A percentile compares a stretch with the other conserved stretches of the same genome.
Evolutionary conservation across 1,140 invertebrate genomes (phyloP).

Genomic region (Drosophila repleta): DNA sequence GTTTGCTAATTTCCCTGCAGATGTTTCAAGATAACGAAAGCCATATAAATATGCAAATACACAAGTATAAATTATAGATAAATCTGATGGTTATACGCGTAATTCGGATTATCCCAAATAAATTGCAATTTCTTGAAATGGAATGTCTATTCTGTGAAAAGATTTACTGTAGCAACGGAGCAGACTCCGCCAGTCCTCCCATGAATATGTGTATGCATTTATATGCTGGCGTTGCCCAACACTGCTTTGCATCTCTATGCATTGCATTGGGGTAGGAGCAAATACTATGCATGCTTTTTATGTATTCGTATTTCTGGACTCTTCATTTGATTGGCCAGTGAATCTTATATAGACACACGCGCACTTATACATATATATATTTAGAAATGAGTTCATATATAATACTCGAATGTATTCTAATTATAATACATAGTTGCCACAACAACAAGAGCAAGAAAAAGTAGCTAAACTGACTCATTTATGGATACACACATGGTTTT

Average conservation of each 20-base stretch:
- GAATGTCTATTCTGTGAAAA: too few species aligned
- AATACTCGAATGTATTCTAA: constrained; percentile 28
- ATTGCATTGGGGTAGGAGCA: too few species aligned
- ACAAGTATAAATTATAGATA: too few species aligned
- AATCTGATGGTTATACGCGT: too few species aligned
- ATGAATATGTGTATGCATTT: too few species aligned
- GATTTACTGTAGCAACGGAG: too few species aligned
- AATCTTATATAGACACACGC: constrained; percentile 1
- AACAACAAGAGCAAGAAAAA: constrained; percentile 22
- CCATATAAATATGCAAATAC: too few species aligned
- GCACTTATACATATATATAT: constrained; percentile 5
- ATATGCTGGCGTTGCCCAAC: too few species aligned
- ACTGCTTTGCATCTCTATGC: too few species aligned
- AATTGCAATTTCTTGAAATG: too few species aligned
- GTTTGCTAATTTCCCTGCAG: constrained; percentile 1
- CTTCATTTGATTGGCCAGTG: not conserved
- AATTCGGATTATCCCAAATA: too few species aligned
- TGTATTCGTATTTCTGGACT: not conserved
- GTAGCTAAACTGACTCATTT: constrained; percentile 10
- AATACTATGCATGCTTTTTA: not conserved
- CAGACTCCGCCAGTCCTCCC: too few species aligned
- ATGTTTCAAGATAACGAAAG: not conserved
- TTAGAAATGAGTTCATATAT: constrained; percentile 43
- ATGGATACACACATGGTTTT: constrained; percentile 9
- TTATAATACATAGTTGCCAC: constrained; percentile 37